Conservation (phyloP, 2,888 invertebrate species). For the Polietes domitor region DNA sequence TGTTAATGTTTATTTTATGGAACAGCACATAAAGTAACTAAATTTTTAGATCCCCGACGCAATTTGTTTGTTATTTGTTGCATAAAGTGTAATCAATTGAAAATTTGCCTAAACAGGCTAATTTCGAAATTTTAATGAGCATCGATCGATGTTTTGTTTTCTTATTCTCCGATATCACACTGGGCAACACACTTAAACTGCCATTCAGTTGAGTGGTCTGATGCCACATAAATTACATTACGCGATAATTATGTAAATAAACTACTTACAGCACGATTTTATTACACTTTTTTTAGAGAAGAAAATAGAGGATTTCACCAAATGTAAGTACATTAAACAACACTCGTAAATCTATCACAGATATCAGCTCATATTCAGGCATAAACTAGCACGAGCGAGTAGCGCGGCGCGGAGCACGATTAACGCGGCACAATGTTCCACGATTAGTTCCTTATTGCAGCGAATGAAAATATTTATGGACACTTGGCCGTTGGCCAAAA, state of each 20-base stretch:
- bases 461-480: slow-evolving; percentile 55
- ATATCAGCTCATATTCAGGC: slow-evolving; percentile 20
- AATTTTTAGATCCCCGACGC: too few species aligned
- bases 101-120: too few species aligned
- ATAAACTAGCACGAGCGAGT: not conserved
- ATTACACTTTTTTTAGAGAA: not conserved
- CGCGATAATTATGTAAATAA: slow-evolving; percentile 8
- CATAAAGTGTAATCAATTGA: too few species aligned
- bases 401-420: slow-evolving; percentile 3
- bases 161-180: too few species aligned
- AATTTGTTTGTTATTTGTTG: too few species aligned
- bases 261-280: slow-evolving; percentile 11
- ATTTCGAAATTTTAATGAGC: too few species aligned
- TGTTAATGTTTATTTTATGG: too few species aligned
- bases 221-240: slow-evolving; percentile 1
- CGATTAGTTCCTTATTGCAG: slow-evolving; percentile 57
- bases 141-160: too few species aligned
- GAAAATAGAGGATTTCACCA: not conserved
- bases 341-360: slow-evolving; percentile 30
- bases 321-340: not conserved
- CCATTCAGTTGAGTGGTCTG: not conserved
- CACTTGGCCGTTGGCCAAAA: slow-evolving; percentile 32
- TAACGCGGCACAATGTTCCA: not conserved
- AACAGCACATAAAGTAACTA: too few species aligned
- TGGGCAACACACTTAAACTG: too few species aligned